Base-by-base conservation (phyloP, 2,113 vertebrate genomes). In the Emydura subglobosa region DNA sequence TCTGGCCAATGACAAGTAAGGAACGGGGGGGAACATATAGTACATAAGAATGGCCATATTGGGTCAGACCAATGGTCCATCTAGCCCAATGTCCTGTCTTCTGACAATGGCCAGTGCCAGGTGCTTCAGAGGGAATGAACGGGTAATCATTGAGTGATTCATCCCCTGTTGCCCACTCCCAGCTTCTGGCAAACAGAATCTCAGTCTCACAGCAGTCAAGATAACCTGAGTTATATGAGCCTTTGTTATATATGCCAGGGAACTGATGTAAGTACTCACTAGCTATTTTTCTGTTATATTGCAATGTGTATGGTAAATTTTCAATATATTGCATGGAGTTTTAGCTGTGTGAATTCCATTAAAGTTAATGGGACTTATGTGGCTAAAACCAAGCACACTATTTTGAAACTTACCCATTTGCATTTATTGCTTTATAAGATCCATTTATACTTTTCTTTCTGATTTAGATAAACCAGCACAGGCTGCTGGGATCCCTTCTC, bases 1-100 rank as follows among this genome's bases (percentile, higher is more conserved):
- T 22, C 97, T 99, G 83, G 97, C 99, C 94, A 99, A 89, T 90
- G 98, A 99, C 97, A 99, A 99, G 99, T 99, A 98, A 98, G 99
- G 82, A 89, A 87, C 53, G 54, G 65, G 42, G 42, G 84, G 22
- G 10, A 49, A 24, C 61, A 1, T 76, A 83, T 42, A 59, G 7
- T 79, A 3, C 51, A 17, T 53, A 53, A 17, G 51, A 53, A 53
- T 53, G 16, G 51, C 51, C 16, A 17, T 53, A 53, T 14, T 53
- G 51, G 51, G 51, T 53, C 13, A 53, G 51, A 53, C 13, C 51
- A 53, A 14, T 53, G 51, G 51, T 53, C 51, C 16, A 53, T 53
- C 51, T 53, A 16, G 51, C 14, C 16, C 51, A 17, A 17, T 53
- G 14, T 53, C 16, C 16, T 16, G 51, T 53, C 51, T 53, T 17